A percentile compares a stretch with the other conserved stretches of the same genome.
These are phyloP conservation scores for Bradypodion ventrale DNA, from an alignment of 2,797 vertebrate genomes.

Conservation along the genomic window DNA sequence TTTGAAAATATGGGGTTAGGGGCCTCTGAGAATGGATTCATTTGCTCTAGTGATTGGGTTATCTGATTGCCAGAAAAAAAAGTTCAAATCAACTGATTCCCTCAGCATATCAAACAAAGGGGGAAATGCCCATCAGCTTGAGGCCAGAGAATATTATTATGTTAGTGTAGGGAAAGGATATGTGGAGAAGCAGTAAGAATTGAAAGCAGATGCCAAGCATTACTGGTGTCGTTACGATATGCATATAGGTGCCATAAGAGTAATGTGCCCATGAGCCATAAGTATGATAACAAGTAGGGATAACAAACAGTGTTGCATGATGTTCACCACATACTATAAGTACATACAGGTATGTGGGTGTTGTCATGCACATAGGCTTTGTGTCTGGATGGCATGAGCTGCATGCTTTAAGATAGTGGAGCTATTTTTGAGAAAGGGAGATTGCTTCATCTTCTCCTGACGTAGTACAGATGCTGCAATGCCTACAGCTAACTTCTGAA, in stretches of 20 bases:
- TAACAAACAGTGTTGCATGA: neutral
- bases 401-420: neutral
- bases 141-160: neutral
- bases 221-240: neutral
- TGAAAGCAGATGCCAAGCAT: neutral
- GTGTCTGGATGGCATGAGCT: neutral
- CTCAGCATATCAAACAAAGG: too few relatives aligned
- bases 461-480: too few relatives aligned
- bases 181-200: neutral
- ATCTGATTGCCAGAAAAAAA: too few relatives aligned
- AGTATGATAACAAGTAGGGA: neutral
- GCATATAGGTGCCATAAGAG: neutral
- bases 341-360: neutral
- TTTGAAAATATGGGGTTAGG: too few relatives aligned
- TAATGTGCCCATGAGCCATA: neutral
- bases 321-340: neutral
- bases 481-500: neutral
- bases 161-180: neutral
- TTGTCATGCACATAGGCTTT: too few relatives aligned
- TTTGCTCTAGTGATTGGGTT: too few relatives aligned
- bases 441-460: neutral
- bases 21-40: too few relatives aligned
- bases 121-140: too few relatives aligned
- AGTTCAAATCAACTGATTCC: too few relatives aligned
- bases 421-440: neutral